These are phyloP conservation scores for Trachelus stipa DNA, from an alignment of 2,888 invertebrate genomes.

Conservation along the genomic window DNA sequence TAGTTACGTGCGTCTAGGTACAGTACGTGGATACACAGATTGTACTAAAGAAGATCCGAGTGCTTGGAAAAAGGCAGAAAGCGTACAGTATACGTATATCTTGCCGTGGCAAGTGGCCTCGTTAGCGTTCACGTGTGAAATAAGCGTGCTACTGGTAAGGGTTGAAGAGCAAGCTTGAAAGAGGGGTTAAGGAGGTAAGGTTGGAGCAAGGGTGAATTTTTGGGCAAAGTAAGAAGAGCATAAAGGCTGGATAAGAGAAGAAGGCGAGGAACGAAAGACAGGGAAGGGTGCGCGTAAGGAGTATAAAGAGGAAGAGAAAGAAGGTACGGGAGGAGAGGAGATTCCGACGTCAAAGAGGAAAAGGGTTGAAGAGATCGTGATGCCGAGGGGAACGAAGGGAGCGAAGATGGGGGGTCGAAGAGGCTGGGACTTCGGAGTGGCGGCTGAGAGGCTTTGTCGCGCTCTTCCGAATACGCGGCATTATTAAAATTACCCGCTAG, in stretches of 20 bases:
- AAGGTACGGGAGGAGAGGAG: conserved; percentile 11
- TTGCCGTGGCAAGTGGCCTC: background rate
- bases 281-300: background rate
- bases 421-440: conserved; percentile 16
- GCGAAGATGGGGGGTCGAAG: background rate
- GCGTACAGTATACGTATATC: background rate
- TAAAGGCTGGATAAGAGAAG: conserved; percentile 12
- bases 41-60: background rate
- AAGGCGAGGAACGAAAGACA: conserved; percentile 20
- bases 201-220: conserved; percentile 22
- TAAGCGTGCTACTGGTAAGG: background rate
- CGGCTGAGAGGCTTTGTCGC: conserved; percentile 10
- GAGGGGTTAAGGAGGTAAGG: conserved; percentile 32
- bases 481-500: conserved; percentile 53
- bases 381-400: background rate
- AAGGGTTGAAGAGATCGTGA: background rate
- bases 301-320: background rate
- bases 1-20: background rate
- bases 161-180: background rate
- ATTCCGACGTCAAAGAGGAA: conserved; percentile 21
- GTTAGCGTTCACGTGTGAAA: background rate
- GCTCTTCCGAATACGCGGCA: conserved; percentile 23
- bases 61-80: background rate
- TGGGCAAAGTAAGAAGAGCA: conserved; percentile 13
- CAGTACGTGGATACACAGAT: background rate